A percentile compares a stretch with the other conserved stretches of the same genome.
phyloP scores from a whole-genome alignment of 2,113 vertebrate species.

The Lampris incognitus region DNA sequence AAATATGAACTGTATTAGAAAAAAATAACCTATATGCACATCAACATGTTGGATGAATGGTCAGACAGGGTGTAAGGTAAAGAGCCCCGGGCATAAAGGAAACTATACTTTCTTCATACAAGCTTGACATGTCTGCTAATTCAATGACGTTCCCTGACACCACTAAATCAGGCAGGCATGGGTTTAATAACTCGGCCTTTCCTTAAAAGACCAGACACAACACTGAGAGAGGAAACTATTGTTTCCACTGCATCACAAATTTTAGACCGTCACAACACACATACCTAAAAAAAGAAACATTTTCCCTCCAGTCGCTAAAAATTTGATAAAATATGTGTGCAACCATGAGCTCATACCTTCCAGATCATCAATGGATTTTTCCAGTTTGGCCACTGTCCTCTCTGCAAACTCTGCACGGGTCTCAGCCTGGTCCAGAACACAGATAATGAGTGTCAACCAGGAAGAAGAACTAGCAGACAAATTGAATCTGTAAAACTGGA shows the following conservation, averaged over 20 bases:
- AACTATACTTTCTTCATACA: conserved; percentile 26
- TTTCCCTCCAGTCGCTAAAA: background rate
- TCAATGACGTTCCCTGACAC: background rate
- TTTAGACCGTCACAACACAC: background rate
- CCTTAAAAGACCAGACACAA: background rate
- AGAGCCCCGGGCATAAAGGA: conserved; percentile 1
- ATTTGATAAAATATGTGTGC: background rate
- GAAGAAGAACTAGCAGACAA: background rate
- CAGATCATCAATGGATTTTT: conserved; percentile 97
- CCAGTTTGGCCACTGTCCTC: conserved; percentile 97
- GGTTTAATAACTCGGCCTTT: conserved; percentile 2
- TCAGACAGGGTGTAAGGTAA: background rate
- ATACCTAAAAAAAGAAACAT: background rate
- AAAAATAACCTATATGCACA: background rate
- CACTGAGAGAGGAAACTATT: background rate
- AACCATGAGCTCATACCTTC: conserved; percentile 87
- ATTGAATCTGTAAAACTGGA: conserved; percentile 6
- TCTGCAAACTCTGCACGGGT: conserved; percentile 98
- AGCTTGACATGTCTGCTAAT: background rate
- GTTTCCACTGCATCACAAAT: background rate
- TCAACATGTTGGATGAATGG: background rate
- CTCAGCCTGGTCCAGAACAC: conserved; percentile 87
- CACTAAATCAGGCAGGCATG: background rate
- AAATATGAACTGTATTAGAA: conserved; percentile 33
- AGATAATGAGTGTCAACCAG: conserved; percentile 16